Evolutionary conservation across 2,888 invertebrate species (phyloP), one percentile per base, ranked within the genome.

Genomic region (Endotricha flammealis): DNA sequence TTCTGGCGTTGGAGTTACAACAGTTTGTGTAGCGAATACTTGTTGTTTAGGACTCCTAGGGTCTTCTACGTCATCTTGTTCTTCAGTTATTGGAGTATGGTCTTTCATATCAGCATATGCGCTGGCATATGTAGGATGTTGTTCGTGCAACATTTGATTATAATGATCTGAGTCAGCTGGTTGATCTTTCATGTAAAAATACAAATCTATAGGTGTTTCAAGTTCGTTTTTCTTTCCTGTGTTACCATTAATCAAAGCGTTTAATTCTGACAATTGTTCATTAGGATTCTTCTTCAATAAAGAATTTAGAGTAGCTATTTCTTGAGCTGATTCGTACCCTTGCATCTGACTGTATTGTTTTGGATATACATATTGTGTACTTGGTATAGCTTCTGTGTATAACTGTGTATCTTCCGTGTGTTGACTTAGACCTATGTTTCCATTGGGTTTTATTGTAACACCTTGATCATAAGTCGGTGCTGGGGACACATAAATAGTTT

Each of bases 191-290:
- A 72, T 23, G 39, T 81, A 80, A 39, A 75, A 81, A 42, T 64
- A 82, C 27, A 82, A 44, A 46, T 85, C 79, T 10, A 79, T 64
- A 1, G 83, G 80, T 1, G 62, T 64, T 16, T 77, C 61, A 4
- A 72, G 41, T 9, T 48, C 56, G 14, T 62, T 57, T 40, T 59
- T 59, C 0, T 48, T 50, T 28, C 64, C 53, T 8, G 57, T 16
- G 16, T 6, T 16, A 2, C 6, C 2, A 20, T 20, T 43, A 8
- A 89, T 50, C n/a, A 90, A 52, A 28, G 81, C 76, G 38, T 87
- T 83, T 8, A 90, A 62, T 36, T 87, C 83, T 33, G 81, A 63
- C 6, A 89, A 51, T 46, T 90, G 89, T 22, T 80, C 75, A 22
- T 71, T 72, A 0, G 89, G 87, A 7, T 70, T 65, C 54, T 88